phyloP scores from a whole-genome alignment of 2,113 vertebrate species.

The Rhinolophus ferrumequinum region DNA sequence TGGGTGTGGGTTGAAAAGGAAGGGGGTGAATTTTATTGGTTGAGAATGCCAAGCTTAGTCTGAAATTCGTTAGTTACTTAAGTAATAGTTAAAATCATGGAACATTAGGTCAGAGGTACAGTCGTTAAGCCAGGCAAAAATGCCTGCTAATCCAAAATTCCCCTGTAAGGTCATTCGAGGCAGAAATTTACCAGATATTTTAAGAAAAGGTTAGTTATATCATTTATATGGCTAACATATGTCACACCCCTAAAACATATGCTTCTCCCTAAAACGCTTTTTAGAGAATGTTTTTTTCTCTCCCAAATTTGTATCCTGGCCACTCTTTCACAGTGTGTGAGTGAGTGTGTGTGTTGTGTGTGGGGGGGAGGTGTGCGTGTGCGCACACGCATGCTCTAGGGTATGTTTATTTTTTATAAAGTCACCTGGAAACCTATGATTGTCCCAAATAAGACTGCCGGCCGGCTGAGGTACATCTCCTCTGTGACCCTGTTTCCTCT shows the following conservation, averaged over 20 bases:
- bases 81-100: conserved; percentile 12
- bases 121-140: background rate
- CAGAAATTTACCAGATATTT: background rate
- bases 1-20: conserved; percentile 59
- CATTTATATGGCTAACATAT: conserved; percentile 46
- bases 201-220: background rate
- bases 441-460: background rate
- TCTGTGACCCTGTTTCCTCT: background rate
- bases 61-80: conserved; percentile 29
- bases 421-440: background rate
- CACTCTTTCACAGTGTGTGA: background rate
- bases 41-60: conserved; percentile 1
- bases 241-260: conserved; percentile 52
- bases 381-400: too few species aligned
- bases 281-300: conserved; percentile 13
- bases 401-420: background rate
- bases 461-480: background rate
- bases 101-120: background rate
- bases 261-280: conserved; percentile 2
- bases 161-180: background rate
- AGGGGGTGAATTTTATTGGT: conserved; percentile 22
- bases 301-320: conserved; percentile 1
- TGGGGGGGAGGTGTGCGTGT: too few species aligned
- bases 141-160: background rate
- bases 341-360: background rate